Base-by-base conservation (phyloP, 1,140 invertebrate species). In the Metaphire vulgaris region DNA sequence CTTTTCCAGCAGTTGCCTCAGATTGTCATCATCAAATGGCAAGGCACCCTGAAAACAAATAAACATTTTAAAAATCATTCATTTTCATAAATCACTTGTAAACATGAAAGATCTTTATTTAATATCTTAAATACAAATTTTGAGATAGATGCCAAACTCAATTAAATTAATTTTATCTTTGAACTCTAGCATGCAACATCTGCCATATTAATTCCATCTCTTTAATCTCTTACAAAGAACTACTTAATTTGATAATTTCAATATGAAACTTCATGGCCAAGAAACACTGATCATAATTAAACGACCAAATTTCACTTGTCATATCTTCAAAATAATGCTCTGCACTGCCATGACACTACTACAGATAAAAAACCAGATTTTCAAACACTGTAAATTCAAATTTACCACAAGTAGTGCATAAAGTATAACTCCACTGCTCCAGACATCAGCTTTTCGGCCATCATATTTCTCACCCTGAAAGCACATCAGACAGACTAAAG, bases 21-120 rank as follows among this genome's bases (percentile, higher is more conserved):
- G 89, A 88, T 99, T 99, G 89, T 99, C 98, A 86, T 99, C 98
- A 87, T 99, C 98, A 87, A 99, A 99, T 71, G 98, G 98, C 84
- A 99, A 89, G 79, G 98, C 97, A 77, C 98, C 98, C 88, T 89
- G 12, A 6, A 16, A 70, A 1, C 6, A 30, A 6, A 6, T 6
- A 70, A 26, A 15, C 2, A 68, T n/a, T 68, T 2, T 33, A 28
- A 15, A 28, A 74, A 26, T 74, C 74, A 74, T 16, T 74, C 64
- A 64, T 14, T 21, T 16, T 73, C n/a, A 6, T 1, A 68, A 26
- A n/a, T n/a, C n/a, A n/a, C n/a, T n/a, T n/a, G 2, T 6, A 56
- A n/a, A n/a, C n/a, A n/a, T n/a, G n/a, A n/a, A n/a, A n/a, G n/a
- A n/a, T n/a, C n/a, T n/a, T n/a, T n/a, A n/a, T n/a, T n/a, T n/a